Evolutionary conservation across 2,888 invertebrate genomes (phyloP).

Genomic region (Ceraclea dissimilis): DNA sequence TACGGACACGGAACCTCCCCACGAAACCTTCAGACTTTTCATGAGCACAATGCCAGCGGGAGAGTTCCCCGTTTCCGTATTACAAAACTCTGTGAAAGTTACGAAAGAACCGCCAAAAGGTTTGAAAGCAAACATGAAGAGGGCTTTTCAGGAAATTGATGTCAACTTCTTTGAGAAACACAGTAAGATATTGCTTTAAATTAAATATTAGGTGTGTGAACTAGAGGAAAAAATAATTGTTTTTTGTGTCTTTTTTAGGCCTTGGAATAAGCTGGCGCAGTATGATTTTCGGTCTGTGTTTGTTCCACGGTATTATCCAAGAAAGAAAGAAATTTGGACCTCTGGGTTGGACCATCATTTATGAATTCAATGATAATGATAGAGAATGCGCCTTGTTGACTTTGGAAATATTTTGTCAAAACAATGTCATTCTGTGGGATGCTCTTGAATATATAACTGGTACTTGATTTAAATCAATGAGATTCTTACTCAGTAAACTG

Average conservation of each 20-base stretch:
- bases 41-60: slow-evolving; percentile 85
- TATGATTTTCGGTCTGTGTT: slow-evolving; percentile 75
- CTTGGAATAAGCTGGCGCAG: slow-evolving; percentile 62
- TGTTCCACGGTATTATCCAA: slow-evolving; percentile 90
- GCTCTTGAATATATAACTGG: slow-evolving; percentile 83
- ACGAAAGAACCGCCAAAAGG: slow-evolving; percentile 94
- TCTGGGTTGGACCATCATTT: slow-evolving; percentile 86
- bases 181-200: slow-evolving; percentile 43
- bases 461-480: no score
- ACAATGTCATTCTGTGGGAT: slow-evolving; percentile 74
- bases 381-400: slow-evolving; percentile 83
- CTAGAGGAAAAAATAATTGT: background rate
- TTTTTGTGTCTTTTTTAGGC: slow-evolving; percentile 35
- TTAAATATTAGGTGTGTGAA: background rate
- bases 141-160: slow-evolving; percentile 71
- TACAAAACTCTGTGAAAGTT: slow-evolving; percentile 90
- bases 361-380: slow-evolving; percentile 91
- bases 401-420: slow-evolving; percentile 73
- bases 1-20: slow-evolving; percentile 56
- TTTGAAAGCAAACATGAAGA: slow-evolving; percentile 76
- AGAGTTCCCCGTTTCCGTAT: slow-evolving; percentile 80
- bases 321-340: slow-evolving; percentile 91
- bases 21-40: slow-evolving; percentile 71
- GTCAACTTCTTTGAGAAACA: slow-evolving; percentile 76
- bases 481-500: no score